These are phyloP conservation scores for Otolemur crassicaudatus DNA, from an alignment of 2,797 vertebrate genomes.

Conservation along the genomic window DNA sequence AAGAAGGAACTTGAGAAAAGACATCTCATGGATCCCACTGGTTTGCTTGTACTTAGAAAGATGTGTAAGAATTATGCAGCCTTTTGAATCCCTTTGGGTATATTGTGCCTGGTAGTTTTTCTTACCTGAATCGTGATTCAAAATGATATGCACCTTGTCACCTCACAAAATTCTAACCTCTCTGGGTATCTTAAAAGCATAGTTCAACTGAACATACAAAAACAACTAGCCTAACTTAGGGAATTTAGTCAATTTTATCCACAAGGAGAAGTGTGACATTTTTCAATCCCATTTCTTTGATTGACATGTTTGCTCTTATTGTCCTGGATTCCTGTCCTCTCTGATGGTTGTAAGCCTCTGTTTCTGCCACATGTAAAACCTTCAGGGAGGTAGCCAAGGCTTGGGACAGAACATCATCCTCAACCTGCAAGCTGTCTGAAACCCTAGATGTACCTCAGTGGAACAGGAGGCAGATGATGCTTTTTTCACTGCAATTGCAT, in stretches of 20 bases:
- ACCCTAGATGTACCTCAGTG: background rate
- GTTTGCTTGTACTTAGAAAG: background rate
- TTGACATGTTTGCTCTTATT: background rate
- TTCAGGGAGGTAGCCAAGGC: background rate
- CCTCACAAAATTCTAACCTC: background rate
- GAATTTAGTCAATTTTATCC: background rate
- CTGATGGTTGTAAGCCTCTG: background rate
- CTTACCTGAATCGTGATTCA: background rate
- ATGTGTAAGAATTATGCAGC: background rate
- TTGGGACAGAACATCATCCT: background rate
- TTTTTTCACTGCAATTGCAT: background rate
- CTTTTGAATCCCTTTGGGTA: background rate
- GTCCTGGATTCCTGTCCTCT: background rate
- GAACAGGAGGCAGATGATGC: background rate
- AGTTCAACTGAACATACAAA: background rate
- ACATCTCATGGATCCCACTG: too few relatives aligned
- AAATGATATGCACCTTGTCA: background rate
- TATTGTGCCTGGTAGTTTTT: background rate
- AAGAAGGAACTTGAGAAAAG: background rate
- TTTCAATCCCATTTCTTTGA: conserved; percentile 14
- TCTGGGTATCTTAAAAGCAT: background rate
- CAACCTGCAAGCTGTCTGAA: background rate
- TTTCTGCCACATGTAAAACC: background rate
- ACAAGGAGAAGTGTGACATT: background rate
- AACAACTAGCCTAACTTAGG: background rate